Conservation (phyloP, 2,888 invertebrate species). For the Tetrapedia diversipes region DNA sequence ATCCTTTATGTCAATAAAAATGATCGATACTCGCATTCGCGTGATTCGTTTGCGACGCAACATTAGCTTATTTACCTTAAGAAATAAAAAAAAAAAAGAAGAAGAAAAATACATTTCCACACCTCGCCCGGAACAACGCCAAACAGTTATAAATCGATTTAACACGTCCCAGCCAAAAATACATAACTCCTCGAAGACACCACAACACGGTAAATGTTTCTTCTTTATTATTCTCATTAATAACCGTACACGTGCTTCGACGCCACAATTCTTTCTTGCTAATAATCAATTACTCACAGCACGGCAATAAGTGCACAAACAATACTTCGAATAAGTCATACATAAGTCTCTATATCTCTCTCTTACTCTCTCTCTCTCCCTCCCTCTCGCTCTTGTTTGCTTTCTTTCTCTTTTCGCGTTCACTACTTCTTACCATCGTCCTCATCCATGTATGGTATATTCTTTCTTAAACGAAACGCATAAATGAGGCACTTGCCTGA, state of each 20-base stretch:
- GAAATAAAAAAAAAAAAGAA: background rate
- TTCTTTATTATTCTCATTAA: slow-evolving; percentile 33
- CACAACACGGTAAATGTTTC: slow-evolving; percentile 39
- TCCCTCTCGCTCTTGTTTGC: slow-evolving; percentile 28
- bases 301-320: slow-evolving; percentile 73
- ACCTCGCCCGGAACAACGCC: slow-evolving; percentile 26
- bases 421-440: slow-evolving; percentile 35
- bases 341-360: slow-evolving; percentile 61
- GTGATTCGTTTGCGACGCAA: slow-evolving; percentile 38
- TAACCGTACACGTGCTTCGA: slow-evolving; percentile 46
- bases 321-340: slow-evolving; percentile 73
- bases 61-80: slow-evolving; percentile 1
- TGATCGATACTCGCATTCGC: slow-evolving; percentile 33
- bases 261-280: slow-evolving; percentile 40
- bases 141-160: slow-evolving; percentile 50
- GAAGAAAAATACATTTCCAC: slow-evolving; percentile 21
- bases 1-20: background rate
- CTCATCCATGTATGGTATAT: slow-evolving; percentile 53
- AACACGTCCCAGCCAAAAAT: slow-evolving; percentile 52
- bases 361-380: slow-evolving; percentile 26
- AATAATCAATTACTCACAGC: slow-evolving; percentile 70
- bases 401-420: slow-evolving; percentile 4
- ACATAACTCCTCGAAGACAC: slow-evolving; percentile 62
- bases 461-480: slow-evolving; percentile 69
- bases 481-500: slow-evolving; percentile 80